These are phyloP conservation scores for Eulemur albifrons DNA, from an alignment of 2,797 vertebrate genomes.

Conservation along the genomic window DNA sequence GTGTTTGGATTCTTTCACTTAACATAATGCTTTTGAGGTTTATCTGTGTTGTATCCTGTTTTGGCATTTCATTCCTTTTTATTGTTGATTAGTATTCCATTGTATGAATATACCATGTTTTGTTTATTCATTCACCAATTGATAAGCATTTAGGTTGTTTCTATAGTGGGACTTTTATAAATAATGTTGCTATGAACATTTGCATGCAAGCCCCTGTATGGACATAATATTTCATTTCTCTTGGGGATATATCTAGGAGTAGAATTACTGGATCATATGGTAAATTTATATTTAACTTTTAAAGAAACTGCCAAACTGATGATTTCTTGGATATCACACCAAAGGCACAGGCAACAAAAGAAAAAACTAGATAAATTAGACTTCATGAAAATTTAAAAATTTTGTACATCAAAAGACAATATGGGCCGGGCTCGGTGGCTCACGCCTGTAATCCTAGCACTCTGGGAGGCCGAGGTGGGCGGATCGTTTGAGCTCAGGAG, in stretches of 20 bases:
- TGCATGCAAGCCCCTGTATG: background rate
- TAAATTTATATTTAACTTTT: slow-evolving; percentile 31
- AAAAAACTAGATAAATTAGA: background rate
- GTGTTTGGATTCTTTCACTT: background rate
- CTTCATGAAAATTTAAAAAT: background rate
- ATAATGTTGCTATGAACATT: slow-evolving; percentile 3
- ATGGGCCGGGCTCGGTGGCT: too few species aligned
- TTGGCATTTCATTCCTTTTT: background rate
- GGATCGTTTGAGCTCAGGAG: too few species aligned
- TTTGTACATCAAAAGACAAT: background rate
- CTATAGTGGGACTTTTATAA: background rate
- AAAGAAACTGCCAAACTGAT: background rate
- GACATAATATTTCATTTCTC: background rate
- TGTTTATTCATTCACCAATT: background rate
- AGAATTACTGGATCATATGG: background rate
- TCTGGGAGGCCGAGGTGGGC: too few species aligned
- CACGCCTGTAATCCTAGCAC: too few species aligned
- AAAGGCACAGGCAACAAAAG: background rate
- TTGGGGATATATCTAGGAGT: background rate
- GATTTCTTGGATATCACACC: background rate
- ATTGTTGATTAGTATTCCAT: background rate
- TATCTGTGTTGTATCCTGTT: background rate
- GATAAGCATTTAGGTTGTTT: background rate
- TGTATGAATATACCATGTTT: background rate
- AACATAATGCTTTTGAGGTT: background rate